Percentiles rank a stretch among this genome's conserved stretches.
Conservation (phyloP, 2,797 vertebrate genomes). For the Threskiornis aethiopicus region DNA sequence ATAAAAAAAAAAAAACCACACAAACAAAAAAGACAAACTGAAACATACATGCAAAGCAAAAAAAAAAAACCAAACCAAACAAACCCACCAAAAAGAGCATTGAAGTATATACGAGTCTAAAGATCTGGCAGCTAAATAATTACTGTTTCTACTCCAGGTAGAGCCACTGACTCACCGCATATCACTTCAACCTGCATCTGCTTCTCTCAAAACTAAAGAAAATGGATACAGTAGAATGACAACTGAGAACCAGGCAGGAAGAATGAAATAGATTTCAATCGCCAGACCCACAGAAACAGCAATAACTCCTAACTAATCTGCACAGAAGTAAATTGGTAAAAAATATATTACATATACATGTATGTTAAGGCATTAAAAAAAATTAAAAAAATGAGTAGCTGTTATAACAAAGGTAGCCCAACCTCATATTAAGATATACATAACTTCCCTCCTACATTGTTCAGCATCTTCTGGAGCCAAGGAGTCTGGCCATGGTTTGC, state of each 20-base stretch:
- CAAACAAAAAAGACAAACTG: not conserved
- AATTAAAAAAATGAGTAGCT: not conserved
- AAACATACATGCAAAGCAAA: not conserved
- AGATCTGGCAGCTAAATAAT: not conserved
- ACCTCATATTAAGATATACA: not conserved
- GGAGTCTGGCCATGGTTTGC: not conserved
- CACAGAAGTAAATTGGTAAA: not conserved
- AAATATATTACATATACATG: not conserved
- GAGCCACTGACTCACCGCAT: not conserved
- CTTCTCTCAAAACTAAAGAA: not conserved
- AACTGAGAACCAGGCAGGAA: not conserved
- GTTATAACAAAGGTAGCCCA: not conserved
- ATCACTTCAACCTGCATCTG: not conserved
- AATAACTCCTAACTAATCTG: not conserved
- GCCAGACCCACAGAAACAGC: not conserved
- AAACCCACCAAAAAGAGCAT: fast-evolving
- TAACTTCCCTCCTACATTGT: not conserved
- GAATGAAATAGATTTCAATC: not conserved
- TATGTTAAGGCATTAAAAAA: not conserved
- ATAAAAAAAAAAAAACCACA: not conserved
- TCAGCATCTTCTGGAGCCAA: not conserved
- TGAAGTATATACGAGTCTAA: not conserved
- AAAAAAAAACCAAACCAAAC: not conserved
- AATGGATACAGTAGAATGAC: not conserved
- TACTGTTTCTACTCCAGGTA: not conserved